Evolutionary conservation across 2,888 invertebrate species (phyloP), one percentile per base, ranked within the genome.

Genomic region (Luperina nickerlii): DNA sequence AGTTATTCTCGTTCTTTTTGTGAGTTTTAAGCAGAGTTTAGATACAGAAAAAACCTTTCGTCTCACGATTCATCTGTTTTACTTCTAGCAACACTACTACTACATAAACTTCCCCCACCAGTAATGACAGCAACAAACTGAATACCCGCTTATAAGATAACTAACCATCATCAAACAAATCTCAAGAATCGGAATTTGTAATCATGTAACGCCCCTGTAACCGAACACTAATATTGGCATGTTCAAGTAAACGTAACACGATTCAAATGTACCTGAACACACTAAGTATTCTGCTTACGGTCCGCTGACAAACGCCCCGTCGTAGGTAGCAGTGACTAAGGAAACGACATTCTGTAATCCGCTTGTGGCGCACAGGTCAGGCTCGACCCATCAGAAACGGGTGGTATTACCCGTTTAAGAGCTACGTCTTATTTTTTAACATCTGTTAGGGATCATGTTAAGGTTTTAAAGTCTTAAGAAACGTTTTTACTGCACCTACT

Each of bases 341-440:
- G 86, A 82, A 83, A 81, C 82, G 87, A 87, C 88, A 86, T 85
- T 83, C 85, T 85, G 90, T 94, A 94, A 94, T 94, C 94, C 92
- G 93, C 92, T 93, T 93, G 93, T 88, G 92, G 92, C 85, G 81
- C 38, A 73, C 89, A 91, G 92, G 92, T 92, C 92, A 90, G 87
- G 83, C 88, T 77, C 79, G 80, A 85, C 86, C 87, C 86, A 84
- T 86, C 86, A 80, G 77, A 79, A 87, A 83, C 78, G 87, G 87
- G 85, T 79, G 66, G 78, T 20, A 77, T 88, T 90, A 84, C 84
- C 66, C 76, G 62, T 79, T 87, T 79, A 78, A 79, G 60, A 76
- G 51, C 71, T 74, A 62, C 74, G 71, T 71, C 75, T 81, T 75
- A 82, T 75, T 88, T 81, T 83, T 79, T 70, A 68, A 82, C 77